Evolutionary conservation across 2,888 invertebrate genomes (phyloP), one percentile per base, ranked within the genome.

Genomic region (Drosophila prolongata): DNA sequence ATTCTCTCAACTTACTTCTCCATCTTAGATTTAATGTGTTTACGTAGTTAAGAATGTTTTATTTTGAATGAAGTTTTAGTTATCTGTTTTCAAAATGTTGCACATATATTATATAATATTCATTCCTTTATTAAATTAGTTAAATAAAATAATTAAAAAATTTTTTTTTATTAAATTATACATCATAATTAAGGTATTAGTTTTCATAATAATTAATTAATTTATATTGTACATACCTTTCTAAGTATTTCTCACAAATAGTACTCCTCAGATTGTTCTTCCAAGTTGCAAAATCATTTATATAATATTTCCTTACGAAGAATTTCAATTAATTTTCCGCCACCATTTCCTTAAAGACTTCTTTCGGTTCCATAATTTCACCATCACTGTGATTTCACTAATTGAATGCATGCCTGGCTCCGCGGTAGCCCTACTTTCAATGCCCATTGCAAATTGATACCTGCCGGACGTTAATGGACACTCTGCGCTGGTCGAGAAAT

Each of bases 361-460:
- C 10, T 60, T 24, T 47, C 16, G 30, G 38, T 58, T 30, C 44
- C 58, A 34, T 27, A 46, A 64, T 53, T 64, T 38, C 40, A 49
- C 54, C 71, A 80, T 58, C 61, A 80, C 79, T 57, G 79, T 80
- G 80, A 64, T 82, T 85, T 72, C 53, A 43, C 50, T 77, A 82
- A 80, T 76, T 79, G 83, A 77, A 73, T 77, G 86, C 78, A 49
- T 70, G 72, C 42, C 66, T 77, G 24, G 59, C 62, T 62, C 9
- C 1, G 49, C n/a, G 35, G 62, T 6, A 73, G 73, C 80, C 75
- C 68, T 75, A 65, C 66, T 78, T 74, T 62, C 78, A 76, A 64
- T 77, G 61, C 62, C 47, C 60, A 60, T 42, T 67, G 77, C 72
- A 85, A 85, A 85, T 87, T 79, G 86, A 83, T 87, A 72, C 77